Evolutionary conservation across 1,140 invertebrate genomes (phyloP).

Genomic region (Drosophila sturtevanti): DNA sequence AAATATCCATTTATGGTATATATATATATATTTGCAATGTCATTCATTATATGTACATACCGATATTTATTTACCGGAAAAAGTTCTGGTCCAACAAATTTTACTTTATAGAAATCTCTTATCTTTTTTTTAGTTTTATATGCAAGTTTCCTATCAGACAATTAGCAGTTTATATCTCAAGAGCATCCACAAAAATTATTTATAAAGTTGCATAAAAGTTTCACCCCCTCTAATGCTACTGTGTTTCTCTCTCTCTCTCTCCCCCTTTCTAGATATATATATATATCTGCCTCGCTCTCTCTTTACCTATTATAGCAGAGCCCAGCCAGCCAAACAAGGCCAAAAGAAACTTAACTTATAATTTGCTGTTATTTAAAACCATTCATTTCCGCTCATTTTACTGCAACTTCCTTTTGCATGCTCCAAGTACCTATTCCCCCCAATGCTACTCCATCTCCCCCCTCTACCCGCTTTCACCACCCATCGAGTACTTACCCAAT

Average conservation of each 20-base stretch:
- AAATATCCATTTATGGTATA: no score
- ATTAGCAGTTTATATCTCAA: conserved; percentile 52
- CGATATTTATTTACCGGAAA: not conserved
- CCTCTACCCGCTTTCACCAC: not conserved
- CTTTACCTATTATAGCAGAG: conserved; percentile 7
- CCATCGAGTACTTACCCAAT: conserved; percentile 32
- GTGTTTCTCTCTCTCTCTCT: conserved; percentile 17
- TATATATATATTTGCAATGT: no score
- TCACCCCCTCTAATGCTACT: conserved; percentile 16
- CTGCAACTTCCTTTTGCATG: conserved; percentile 45
- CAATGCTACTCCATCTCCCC: no score
- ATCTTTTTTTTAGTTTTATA: not conserved
- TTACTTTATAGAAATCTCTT: not conserved
- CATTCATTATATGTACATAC: not conserved
- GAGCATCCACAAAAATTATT: conserved; percentile 66
- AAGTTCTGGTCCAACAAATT: not conserved
- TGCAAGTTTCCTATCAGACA: conserved; percentile 35
- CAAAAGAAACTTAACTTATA: conserved; percentile 69
- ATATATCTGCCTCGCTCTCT: conserved; percentile 13
- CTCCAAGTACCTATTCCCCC: not conserved
- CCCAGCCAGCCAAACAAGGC: conserved; percentile 30
- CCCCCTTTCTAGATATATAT: not conserved
- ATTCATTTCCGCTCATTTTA: conserved; percentile 81
- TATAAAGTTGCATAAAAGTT: conserved; percentile 74
- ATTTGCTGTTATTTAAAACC: conserved; percentile 81